phyloP scores from a whole-genome alignment of 2,797 vertebrate species.

The Neosalanx taihuensis region DNA sequence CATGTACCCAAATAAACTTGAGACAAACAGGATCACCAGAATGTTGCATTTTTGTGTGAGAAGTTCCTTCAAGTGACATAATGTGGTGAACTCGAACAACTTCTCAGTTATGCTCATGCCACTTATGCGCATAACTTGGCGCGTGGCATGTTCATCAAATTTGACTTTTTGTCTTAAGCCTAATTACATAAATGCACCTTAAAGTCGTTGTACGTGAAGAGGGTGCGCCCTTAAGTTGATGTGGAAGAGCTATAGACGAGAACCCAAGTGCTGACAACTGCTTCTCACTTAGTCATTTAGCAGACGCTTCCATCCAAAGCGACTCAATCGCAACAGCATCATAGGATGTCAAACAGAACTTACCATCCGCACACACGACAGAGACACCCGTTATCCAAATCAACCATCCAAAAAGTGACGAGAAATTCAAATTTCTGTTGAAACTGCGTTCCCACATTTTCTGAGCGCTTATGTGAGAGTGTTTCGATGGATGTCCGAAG shows the following conservation, averaged over 20 bases:
- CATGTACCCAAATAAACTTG: background rate
- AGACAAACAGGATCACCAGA: background rate
- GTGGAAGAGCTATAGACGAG: background rate
- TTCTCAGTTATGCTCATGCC: background rate
- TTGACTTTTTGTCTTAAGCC: background rate
- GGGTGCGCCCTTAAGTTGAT: background rate
- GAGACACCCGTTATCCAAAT: conserved; percentile 59
- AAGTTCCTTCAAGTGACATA: too few species aligned
- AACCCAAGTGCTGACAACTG: conserved; percentile 5
- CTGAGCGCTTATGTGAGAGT: conserved; percentile 26
- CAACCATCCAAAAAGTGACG: conserved; percentile 64
- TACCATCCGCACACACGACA: conserved; percentile 76
- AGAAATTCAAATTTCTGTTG: conserved; percentile 38
- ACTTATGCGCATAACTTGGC: too few species aligned
- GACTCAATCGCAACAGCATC: background rate
- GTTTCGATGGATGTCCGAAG: conserved; percentile 7
- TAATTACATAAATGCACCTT: background rate
- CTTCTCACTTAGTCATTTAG: background rate
- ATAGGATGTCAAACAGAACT: conserved; percentile 53
- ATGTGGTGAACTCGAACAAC: background rate
- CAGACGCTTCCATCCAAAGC: too few species aligned
- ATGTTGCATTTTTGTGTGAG: too few species aligned
- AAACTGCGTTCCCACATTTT: conserved; percentile 62
- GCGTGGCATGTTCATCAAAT: too few species aligned
- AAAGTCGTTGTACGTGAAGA: background rate